Evolutionary conservation across 2,797 vertebrate genomes (phyloP), one percentile per base, ranked within the genome.

Genomic region (Cirrhinus molitorella): DNA sequence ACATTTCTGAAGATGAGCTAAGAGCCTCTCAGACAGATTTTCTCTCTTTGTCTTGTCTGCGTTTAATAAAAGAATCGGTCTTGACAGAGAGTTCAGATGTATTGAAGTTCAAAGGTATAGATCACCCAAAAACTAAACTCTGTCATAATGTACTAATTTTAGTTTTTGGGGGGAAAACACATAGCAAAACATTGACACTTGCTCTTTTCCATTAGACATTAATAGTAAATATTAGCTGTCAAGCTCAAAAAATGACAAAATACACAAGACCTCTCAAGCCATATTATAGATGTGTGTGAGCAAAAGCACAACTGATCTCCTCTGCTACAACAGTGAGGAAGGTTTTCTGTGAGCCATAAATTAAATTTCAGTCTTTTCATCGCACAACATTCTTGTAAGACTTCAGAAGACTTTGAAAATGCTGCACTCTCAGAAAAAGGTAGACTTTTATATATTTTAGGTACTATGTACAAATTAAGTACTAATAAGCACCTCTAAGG

Each of bases 1-100:
- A 45, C 72, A 83, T 82, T 74, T 74, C 59, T 40, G 23, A 65
- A 66, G 40, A 81, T 49, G 25, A 73, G 68, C 28, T 34, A 61
- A 25, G 23, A 66, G 34, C 17, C 47, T 43, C 23, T 40, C 23
- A 45, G 81, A 83, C 37, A 34, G 8, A 34, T 75, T 7, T 70
- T 75, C 45, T 83, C 40, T 47, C 21, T 49, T 17, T 21, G 28
- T 63, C 55, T 73, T 63, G 80, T 73, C 57, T 17, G 34, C 10
- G 61, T 75, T 83, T 76, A 55, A 67, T 67, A 43, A 11, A 83
- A 67, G 0, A 75, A 55, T 82, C 28, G 31, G 21, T 63, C 57
- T 74, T 21, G 53, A 82, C 59, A 51, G 11, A 59, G 37, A 43
- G 59, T 51, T 31, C 21, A 66, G 71, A 74, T 74, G 25, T 12